Percentiles rank a stretch among this genome's conserved stretches.
Conservation (phyloP, 2,113 vertebrate species). For the Hemicordylus capensis region DNA sequence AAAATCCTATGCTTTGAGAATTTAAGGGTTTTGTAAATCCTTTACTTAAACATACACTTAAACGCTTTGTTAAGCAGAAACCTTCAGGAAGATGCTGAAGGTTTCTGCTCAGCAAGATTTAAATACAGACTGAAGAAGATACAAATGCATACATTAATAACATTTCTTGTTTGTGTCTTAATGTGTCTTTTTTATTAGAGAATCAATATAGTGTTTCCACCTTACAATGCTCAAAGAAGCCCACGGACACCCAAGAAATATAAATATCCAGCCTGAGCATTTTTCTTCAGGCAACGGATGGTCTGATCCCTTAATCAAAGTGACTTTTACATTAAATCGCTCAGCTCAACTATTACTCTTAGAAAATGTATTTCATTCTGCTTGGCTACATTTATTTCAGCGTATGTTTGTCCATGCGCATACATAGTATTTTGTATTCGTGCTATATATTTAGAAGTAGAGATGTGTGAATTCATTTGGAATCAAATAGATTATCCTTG, state of each 20-base stretch:
- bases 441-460: slow-evolving; percentile 3
- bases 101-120: slow-evolving; percentile 25
- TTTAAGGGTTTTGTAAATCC: background rate
- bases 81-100: slow-evolving; percentile 5
- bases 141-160: slow-evolving; percentile 37
- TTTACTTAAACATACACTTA: background rate
- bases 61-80: background rate
- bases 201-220: slow-evolving; percentile 30
- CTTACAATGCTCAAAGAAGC: slow-evolving; percentile 20
- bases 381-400: slow-evolving; percentile 49
- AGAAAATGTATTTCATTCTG: slow-evolving; percentile 47
- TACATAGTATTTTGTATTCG: slow-evolving; percentile 12
- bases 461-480: too few species aligned
- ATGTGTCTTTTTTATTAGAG: slow-evolving; percentile 32
- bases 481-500: too few species aligned
- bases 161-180: slow-evolving; percentile 23
- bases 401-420: background rate
- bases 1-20: background rate
- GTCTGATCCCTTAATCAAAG: slow-evolving; percentile 44
- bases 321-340: slow-evolving; percentile 47
- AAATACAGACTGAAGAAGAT: slow-evolving; percentile 7
- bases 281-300: slow-evolving; percentile 43
- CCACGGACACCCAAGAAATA: slow-evolving; percentile 6
- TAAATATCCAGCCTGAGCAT: slow-evolving; percentile 30
- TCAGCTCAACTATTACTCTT: slow-evolving; percentile 41